Evolutionary conservation across 2,888 invertebrate species (phyloP).

Genomic region (Lutraria lutraria): DNA sequence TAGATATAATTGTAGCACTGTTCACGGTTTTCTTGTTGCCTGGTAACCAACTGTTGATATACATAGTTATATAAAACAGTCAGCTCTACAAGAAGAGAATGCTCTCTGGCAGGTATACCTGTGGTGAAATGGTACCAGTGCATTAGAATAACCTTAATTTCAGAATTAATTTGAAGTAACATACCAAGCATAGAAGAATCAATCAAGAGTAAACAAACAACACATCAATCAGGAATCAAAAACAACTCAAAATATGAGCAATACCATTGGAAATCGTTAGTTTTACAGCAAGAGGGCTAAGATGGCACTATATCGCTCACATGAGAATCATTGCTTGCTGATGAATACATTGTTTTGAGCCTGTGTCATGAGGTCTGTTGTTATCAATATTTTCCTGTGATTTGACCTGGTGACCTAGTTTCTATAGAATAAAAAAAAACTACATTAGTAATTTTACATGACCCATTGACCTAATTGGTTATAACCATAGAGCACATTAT

Average conservation of each 20-base stretch:
- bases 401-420: too few relatives aligned
- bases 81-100: slow-evolving; percentile 49
- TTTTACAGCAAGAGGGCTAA: too few relatives aligned
- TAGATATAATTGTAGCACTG: slow-evolving; percentile 1
- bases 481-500: too few relatives aligned
- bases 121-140: background rate
- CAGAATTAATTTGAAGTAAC: background rate
- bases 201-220: background rate
- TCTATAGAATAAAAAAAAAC: too few relatives aligned
- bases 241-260: background rate
- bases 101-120: slow-evolving; percentile 61
- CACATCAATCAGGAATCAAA: background rate
- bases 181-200: background rate
- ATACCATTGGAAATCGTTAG: too few relatives aligned
- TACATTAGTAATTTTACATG: too few relatives aligned
- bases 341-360: too few relatives aligned
- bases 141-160: background rate
- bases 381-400: too few relatives aligned
- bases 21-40: background rate
- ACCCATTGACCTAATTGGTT: too few relatives aligned
- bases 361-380: too few relatives aligned
- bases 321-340: too few relatives aligned
- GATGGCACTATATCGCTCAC: too few relatives aligned
- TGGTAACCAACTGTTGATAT: slow-evolving; percentile 16
- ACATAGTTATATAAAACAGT: slow-evolving; percentile 61